phyloP scores from a whole-genome alignment of 1,140 invertebrate genomes.

The Drosophila subpulchrella region DNA sequence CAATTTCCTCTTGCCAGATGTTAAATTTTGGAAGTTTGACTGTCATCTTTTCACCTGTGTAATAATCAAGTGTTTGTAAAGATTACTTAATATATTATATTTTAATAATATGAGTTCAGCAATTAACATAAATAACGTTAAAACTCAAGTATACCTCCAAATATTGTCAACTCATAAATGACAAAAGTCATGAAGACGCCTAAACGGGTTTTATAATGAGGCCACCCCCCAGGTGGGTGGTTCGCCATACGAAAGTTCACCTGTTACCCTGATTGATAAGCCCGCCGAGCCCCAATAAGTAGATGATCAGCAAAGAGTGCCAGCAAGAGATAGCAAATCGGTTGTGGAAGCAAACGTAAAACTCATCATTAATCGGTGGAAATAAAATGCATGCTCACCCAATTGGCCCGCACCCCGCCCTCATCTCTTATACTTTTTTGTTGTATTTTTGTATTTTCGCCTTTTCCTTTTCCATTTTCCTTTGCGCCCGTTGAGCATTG shows the following conservation, averaged over 20 bases:
- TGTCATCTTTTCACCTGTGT: no score
- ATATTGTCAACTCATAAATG: no score
- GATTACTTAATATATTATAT: not conserved
- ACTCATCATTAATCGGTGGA: slow-evolving; percentile 75
- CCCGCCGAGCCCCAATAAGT: slow-evolving; percentile 23
- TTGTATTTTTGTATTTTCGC: not conserved
- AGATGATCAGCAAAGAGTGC: slow-evolving; percentile 19
- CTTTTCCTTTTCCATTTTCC: slow-evolving; percentile 4
- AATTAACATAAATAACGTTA: no score
- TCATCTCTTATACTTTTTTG: not conserved
- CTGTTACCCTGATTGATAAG: slow-evolving; percentile 31
- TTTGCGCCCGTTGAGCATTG: slow-evolving; percentile 70
- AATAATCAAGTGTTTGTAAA: not conserved
- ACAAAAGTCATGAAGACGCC: not conserved
- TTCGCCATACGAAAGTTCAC: slow-evolving; percentile 13
- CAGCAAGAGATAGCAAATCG: slow-evolving; percentile 27
- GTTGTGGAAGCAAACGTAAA: slow-evolving; percentile 57
- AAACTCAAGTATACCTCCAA: no score
- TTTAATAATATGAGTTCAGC: no score
- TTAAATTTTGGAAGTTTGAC: not conserved
- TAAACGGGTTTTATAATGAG: not conserved
- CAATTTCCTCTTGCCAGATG: not conserved
- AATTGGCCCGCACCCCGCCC: not conserved
- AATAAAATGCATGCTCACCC: slow-evolving; percentile 66
- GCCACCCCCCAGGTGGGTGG: not conserved